A percentile compares a stretch with the other conserved stretches of the same genome.
Evolutionary conservation across 2,113 vertebrate species (phyloP).

Genomic region (Cephalopholis sonnerati): DNA sequence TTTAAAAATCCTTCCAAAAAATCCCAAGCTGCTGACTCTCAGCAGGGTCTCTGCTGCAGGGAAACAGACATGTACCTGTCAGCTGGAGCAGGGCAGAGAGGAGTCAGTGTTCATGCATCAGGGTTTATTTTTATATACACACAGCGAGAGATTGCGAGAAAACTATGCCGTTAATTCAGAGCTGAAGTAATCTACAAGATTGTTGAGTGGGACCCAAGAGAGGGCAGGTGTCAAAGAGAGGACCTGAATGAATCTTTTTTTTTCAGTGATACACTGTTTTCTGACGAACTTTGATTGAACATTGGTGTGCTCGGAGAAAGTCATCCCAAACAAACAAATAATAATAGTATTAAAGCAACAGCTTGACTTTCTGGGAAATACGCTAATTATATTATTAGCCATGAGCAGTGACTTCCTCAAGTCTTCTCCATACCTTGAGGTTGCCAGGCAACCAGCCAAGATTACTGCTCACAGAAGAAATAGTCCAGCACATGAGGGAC

Average conservation of each 20-base stretch:
- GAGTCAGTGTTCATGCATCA: conserved; percentile 31
- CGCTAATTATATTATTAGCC: not conserved
- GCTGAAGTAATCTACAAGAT: too few species aligned
- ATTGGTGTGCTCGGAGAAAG: too few species aligned
- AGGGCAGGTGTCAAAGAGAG: too few species aligned
- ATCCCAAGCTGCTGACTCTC: not conserved
- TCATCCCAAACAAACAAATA: too few species aligned
- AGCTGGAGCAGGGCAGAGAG: conserved; percentile 1
- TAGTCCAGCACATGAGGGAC: not conserved
- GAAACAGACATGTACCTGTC: conserved; percentile 15
- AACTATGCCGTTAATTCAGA: too few species aligned
- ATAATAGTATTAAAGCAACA: too few species aligned
- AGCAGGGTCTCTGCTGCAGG: conserved; percentile 25
- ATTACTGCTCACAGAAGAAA: not conserved
- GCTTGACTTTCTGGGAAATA: not conserved
- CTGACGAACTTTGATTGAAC: too few species aligned
- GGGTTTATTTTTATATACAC: conserved; percentile 21
- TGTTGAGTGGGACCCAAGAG: too few species aligned
- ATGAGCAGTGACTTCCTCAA: not conserved
- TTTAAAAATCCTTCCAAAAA: not conserved
- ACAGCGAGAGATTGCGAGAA: not conserved
- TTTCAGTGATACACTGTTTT: too few species aligned
- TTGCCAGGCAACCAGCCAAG: too few species aligned
- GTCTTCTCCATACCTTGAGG: not conserved
- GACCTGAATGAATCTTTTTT: too few species aligned